Conservation (phyloP, 2,113 vertebrate species). For the Anas platyrhynchos region DNA sequence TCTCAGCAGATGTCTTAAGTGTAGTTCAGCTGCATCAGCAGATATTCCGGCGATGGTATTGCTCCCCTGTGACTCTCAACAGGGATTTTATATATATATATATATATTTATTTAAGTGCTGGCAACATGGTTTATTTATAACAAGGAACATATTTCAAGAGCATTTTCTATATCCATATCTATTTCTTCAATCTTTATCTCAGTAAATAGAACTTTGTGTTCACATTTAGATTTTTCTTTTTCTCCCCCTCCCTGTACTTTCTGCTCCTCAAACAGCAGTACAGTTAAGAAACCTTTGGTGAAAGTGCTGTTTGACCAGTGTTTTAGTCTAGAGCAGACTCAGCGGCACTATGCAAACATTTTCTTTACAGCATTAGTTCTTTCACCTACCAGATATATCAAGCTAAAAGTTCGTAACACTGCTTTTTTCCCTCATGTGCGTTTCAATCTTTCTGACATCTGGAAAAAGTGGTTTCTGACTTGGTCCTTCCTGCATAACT, state of each 20-base stretch:
- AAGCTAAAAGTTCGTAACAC: conserved; percentile 53
- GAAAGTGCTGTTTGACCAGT: conserved; percentile 17
- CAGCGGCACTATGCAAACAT: conserved; percentile 61
- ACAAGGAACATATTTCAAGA: conserved; percentile 78
- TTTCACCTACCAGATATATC: conserved; percentile 67
- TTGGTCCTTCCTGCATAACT: conserved; percentile 73
- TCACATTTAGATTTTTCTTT: conserved; percentile 37
- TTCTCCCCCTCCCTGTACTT: neutral
- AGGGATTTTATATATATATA: conserved; percentile 50
- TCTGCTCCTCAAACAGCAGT: conserved; percentile 19
- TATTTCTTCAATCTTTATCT: conserved; percentile 76
- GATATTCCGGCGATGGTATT: conserved; percentile 57
- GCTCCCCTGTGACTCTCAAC: conserved; percentile 54
- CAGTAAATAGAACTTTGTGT: conserved; percentile 56
- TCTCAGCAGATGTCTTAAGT: conserved; percentile 64
- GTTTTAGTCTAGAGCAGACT: neutral
- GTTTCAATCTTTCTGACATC: conserved; percentile 76
- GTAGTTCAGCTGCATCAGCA: conserved; percentile 70
- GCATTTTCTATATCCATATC: conserved; percentile 67
- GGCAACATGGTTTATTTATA: conserved; percentile 74
- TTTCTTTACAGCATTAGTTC: conserved; percentile 62
- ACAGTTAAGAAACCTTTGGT: conserved; percentile 22
- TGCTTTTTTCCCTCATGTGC: conserved; percentile 47
- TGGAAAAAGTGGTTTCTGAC: conserved; percentile 77
- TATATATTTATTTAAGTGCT: conserved; percentile 69